Base-by-base conservation (phyloP, 2,797 vertebrate species). In the Clamator glandarius region DNA sequence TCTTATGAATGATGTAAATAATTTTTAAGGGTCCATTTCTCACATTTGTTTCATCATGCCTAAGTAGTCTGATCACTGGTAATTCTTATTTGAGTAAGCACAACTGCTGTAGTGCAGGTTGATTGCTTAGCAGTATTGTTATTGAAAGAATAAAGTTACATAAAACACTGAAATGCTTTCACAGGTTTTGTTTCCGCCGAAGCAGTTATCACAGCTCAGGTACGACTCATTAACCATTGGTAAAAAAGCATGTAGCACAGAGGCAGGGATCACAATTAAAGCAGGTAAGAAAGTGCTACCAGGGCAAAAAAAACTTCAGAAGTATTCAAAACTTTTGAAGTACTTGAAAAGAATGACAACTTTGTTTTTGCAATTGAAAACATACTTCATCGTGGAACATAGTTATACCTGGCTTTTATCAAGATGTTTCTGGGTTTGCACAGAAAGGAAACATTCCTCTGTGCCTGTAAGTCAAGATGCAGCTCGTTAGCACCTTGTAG, bases 1-100 rank as follows among this genome's bases (percentile, higher is more conserved):
- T 97, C 77, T 93, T 95, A 69, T 51, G 18, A 92, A 88, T 48
- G 72, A 95, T 97, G 93, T 97, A 97, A 94, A 97, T 97, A 96
- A 67, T 97, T 96, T 96, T 63, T 92, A 93, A 96, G 72, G 64
- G 29, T 51, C 66, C 9, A 11, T 73, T 94, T 94, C 78, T 89
- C 74, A 35, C 90, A 33, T 92, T 80, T 61, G 51, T 64, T 89
- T 50, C 61, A 52, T 84, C 63, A 77, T 92, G 48, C 52, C 63
- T 15, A 89, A 21, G 78, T 90, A 80, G 92, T 96, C 81, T 90
- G 46, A 81, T 89, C 87, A 92, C 85, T 92, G 90, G 79, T 74
- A 86, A 85, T 86, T 91, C 31, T 87, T 92, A 68, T 93, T 83
- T 94, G 78, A 74, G 33, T 91, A 92, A 93, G 91, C 76, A 44